A percentile compares a stretch with the other conserved stretches of the same genome.
Evolutionary conservation across 2,888 invertebrate species (phyloP).

Genomic region (Hydraecia micacea): DNA sequence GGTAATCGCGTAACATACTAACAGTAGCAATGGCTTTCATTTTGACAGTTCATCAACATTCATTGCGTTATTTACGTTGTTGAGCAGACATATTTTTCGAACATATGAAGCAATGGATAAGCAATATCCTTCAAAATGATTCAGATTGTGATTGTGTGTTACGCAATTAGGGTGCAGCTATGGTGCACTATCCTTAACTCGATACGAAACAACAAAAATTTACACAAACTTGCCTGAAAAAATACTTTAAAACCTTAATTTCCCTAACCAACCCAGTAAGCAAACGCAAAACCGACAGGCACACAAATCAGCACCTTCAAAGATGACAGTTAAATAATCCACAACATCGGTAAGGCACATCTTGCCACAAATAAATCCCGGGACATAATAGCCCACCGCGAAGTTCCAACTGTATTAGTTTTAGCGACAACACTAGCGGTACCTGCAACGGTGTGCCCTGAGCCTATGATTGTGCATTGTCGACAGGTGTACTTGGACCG

Average conservation of each 20-base stretch:
- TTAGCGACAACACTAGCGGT: constrained; percentile 72
- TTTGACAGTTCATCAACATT: background rate
- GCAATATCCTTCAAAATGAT: background rate
- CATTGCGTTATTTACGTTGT: background rate
- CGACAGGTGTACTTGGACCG: constrained; percentile 58
- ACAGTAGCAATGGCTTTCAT: background rate
- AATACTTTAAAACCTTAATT: background rate
- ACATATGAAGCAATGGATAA: no score
- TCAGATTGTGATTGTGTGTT: background rate
- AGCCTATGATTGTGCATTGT: constrained; percentile 66
- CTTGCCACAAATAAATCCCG: constrained; percentile 60
- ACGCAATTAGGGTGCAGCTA: background rate
- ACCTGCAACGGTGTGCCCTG: constrained; percentile 70
- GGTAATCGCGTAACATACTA: background rate
- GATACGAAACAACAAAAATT: background rate
- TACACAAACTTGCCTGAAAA: background rate
- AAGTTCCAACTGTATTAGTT: constrained; percentile 68
- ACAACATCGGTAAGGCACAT: constrained; percentile 56
- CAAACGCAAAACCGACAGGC: constrained; percentile 2
- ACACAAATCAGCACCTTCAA: constrained; percentile 47
- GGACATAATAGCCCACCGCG: constrained; percentile 68
- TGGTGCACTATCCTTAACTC: background rate
- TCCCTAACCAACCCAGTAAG: background rate
- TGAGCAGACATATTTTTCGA: background rate
- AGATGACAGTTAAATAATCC: constrained; percentile 49